These are phyloP conservation scores for Elaphurus davidianus DNA, from an alignment of 2,113 vertebrate genomes.

Conservation along the genomic window DNA sequence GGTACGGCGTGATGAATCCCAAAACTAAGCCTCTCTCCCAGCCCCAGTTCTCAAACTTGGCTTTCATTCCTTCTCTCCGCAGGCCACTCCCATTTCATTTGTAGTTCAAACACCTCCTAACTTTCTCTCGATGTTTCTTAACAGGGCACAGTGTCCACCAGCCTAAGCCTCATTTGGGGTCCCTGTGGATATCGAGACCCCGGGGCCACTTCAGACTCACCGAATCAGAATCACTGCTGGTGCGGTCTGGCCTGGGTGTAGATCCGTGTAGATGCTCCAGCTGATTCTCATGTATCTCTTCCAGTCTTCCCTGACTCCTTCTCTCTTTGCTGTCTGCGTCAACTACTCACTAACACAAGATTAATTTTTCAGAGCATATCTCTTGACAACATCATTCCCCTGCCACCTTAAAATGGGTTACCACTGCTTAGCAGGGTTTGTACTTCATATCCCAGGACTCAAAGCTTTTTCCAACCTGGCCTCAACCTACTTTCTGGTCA, in stretches of 20 bases:
- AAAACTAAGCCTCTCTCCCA: background rate
- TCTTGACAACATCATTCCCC: background rate
- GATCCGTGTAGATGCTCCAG: background rate
- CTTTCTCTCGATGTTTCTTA: background rate
- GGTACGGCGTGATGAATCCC: rapidly evolving
- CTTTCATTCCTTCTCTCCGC: background rate
- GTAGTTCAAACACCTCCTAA: background rate
- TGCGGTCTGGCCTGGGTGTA: no score
- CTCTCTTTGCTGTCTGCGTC: background rate
- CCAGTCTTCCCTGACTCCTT: background rate
- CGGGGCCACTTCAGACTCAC: background rate
- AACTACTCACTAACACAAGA: background rate
- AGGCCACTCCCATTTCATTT: background rate
- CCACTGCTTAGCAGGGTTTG: background rate
- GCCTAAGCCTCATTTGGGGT: background rate
- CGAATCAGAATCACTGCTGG: background rate
- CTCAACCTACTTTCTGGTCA: conserved; percentile 51
- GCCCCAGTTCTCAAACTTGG: background rate
- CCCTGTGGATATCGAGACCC: background rate
- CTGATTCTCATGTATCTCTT: background rate
- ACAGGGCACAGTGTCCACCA: background rate
- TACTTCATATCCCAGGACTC: background rate
- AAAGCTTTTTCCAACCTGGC: background rate
- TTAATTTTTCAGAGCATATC: background rate
- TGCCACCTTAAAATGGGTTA: conserved; percentile 58